Base-by-base conservation (phyloP, 2,113 vertebrate genomes). In the Tetrax tetrax region DNA sequence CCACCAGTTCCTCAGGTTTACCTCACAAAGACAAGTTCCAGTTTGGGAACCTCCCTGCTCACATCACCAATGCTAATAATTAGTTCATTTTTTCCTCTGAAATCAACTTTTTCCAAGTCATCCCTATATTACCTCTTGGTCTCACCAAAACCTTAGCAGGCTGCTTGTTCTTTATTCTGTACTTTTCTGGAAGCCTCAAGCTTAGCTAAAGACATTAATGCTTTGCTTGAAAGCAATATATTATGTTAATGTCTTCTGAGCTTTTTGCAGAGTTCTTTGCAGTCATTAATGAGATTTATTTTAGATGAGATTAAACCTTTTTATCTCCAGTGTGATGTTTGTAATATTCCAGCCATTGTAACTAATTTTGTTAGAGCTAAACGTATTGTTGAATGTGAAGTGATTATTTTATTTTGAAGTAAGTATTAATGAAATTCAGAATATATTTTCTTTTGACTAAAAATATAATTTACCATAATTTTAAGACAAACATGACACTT, bases 221-320 rank as follows among this genome's bases (percentile, higher is more conserved):
- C 12, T 72, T 93, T 51, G 4, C 31, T 47, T 90, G 14, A 87
- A 90, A 92, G 7, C 14, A 63, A 60, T 77, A 53, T 43, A 80
- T 84, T 86, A n/a, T 43, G 6, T 37, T 27, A 54, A 43, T 71
- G 9, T n/a, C 71, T 96, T 66, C 20, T 13, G 45, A 84, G 41
- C 3, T 92, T 96, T 84, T 69, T 6, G 9, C 41, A 65, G 72
- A 89, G 43, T 70, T 18, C 33, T 57, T 51, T 94, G 38, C n/a
- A 43, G 70, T 89, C 54, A 64, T 93, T 93, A 89, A 66, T 79
- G 41, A 94, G 89, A 50, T 89, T 82, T 95, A 23, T 79, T 60
- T 83, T 87, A 90, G 31, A 79, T 71, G 51, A 91, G 29, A 38
- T 60, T 83, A 91, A 82, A 28, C 20, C 35, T 48, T 83, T 83